phyloP scores from a whole-genome alignment of 2,888 invertebrate species.

The Nomada fucata region DNA sequence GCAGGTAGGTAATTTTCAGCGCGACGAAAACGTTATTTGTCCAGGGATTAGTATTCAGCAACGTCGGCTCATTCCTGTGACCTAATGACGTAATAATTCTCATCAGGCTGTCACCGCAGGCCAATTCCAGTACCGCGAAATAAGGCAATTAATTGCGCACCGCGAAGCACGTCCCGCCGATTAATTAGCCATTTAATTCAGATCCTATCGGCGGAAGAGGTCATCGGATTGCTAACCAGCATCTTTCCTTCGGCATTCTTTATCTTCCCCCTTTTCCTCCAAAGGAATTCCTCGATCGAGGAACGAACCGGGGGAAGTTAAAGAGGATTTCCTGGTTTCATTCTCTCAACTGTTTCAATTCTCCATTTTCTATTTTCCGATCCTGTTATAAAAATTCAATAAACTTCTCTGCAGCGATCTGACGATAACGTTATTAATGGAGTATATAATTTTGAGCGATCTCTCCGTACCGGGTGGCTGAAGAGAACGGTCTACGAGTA shows the following conservation, averaged over 20 bases:
- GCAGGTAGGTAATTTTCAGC: constrained; percentile 30
- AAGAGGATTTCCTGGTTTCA: constrained; percentile 34
- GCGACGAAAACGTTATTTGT: constrained; percentile 45
- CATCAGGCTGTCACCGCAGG: constrained; percentile 61
- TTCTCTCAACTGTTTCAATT: constrained; percentile 12
- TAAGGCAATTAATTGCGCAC: constrained; percentile 69
- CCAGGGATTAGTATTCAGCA: constrained; percentile 48
- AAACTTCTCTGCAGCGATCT: not conserved
- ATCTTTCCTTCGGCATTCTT: constrained; percentile 47
- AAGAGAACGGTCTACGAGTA: not conserved
- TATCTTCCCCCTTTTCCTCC: constrained; percentile 41
- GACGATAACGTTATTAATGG: not conserved
- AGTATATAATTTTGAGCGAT: constrained; percentile 1
- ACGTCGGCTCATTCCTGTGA: constrained; percentile 40
- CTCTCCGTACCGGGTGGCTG: not conserved
- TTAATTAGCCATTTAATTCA: constrained; percentile 81
- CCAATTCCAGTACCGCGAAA: constrained; percentile 60
- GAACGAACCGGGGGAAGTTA: constrained; percentile 18
- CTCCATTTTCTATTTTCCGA: constrained; percentile 16
- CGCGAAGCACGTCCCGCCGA: constrained; percentile 67
- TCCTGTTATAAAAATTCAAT: constrained; percentile 15
- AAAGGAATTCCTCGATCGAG: constrained; percentile 29
- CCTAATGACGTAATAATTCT: constrained; percentile 68
- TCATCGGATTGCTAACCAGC: constrained; percentile 34
- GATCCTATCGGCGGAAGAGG: constrained; percentile 73